A percentile compares a stretch with the other conserved stretches of the same genome.
Evolutionary conservation across 2,888 invertebrate species (phyloP).

Genomic region (Pterobdella sp.): DNA sequence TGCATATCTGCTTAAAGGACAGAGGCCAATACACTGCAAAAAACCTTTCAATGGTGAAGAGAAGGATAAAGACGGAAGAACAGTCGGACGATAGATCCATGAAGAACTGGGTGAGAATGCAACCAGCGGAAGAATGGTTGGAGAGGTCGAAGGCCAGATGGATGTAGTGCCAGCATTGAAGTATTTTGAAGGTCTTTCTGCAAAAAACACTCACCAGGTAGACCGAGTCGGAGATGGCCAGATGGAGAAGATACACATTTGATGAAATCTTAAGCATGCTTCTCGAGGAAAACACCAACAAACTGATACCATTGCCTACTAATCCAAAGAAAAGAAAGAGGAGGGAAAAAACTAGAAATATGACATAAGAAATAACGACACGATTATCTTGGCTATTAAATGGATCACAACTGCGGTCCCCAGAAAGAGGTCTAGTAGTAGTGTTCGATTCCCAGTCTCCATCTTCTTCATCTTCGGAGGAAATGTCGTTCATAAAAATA

Average conservation of each 20-base stretch:
- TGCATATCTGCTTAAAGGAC: constrained; percentile 38
- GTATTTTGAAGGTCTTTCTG: constrained; percentile 33
- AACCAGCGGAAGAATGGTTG: constrained; percentile 32
- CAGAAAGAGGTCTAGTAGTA: constrained; percentile 4
- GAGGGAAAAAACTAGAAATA: constrained; percentile 25
- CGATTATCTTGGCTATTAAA: constrained; percentile 9
- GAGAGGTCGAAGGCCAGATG: constrained; percentile 31
- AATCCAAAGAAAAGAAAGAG: constrained; percentile 36
- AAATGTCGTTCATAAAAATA: too few species aligned
- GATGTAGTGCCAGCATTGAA: constrained; percentile 37
- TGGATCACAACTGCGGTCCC: constrained; percentile 22
- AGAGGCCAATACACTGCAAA: constrained; percentile 38
- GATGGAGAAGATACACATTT: constrained; percentile 38
- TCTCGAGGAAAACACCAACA: constrained; percentile 36
- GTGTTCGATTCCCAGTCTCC: too few species aligned
- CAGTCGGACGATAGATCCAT: constrained; percentile 38
- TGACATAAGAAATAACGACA: constrained; percentile 16
- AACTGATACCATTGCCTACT: constrained; percentile 36
- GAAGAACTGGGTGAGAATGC: constrained; percentile 36
- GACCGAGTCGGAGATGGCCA: constrained; percentile 38
- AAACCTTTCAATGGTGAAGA: constrained; percentile 39
- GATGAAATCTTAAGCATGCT: constrained; percentile 38
- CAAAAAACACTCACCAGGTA: constrained; percentile 37
- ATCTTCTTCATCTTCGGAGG: too few species aligned
- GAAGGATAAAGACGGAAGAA: constrained; percentile 38